These are phyloP conservation scores for Lepidotrigona ventralis DNA, from an alignment of 1,140 invertebrate species.

Conservation along the genomic window DNA sequence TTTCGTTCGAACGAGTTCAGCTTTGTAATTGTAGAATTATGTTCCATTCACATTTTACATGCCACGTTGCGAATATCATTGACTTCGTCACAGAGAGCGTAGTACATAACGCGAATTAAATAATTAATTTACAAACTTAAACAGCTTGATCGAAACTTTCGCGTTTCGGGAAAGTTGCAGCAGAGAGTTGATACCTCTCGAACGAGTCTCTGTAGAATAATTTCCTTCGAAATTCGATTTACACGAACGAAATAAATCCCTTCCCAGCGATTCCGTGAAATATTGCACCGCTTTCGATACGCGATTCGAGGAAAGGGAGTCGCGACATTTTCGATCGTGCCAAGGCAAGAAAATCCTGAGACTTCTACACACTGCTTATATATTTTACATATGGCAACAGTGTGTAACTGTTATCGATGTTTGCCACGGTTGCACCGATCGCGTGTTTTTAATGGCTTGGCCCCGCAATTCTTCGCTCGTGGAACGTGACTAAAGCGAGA, in stretches of 20 bases:
- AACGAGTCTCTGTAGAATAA: background rate
- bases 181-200: background rate
- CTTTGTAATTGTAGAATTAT: too few species aligned
- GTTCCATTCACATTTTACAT: too few species aligned
- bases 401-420: conserved; percentile 74
- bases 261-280: background rate
- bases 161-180: background rate
- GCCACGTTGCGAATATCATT: background rate
- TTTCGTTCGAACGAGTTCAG: too few species aligned
- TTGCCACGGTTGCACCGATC: conserved; percentile 63
- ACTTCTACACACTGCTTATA: background rate
- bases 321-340: conserved; percentile 4
- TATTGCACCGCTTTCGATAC: conserved; percentile 16
- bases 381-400: conserved; percentile 19
- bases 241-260: conserved; percentile 9
- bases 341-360: background rate
- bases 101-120: background rate
- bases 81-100: too few species aligned
- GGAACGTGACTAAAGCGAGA: conserved; percentile 45
- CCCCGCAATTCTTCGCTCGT: conserved; percentile 62
- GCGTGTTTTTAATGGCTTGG: conserved; percentile 64
- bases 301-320: background rate
- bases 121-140: background rate
- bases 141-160: background rate
- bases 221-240: background rate